Evolutionary conservation across 2,113 vertebrate species (phyloP), one percentile per base, ranked within the genome.

Genomic region (Donacobius atricapilla): DNA sequence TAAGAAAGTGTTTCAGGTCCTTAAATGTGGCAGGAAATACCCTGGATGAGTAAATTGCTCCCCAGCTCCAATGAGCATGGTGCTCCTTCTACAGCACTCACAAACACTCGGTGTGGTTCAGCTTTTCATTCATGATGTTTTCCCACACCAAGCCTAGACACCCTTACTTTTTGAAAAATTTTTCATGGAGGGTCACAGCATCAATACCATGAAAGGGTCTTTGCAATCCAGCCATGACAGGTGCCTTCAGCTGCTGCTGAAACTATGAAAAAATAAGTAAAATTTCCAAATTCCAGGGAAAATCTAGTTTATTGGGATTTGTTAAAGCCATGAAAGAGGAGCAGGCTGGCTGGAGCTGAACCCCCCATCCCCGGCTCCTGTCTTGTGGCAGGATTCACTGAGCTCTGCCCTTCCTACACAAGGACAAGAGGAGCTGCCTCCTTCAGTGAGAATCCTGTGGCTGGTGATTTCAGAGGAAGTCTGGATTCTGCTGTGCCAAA

Each of bases 201-300:
- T 65, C 39, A 68, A 58, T 56, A 48, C 58, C 25, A 6, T 21
- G 31, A 90, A 84, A 48, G 35, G 9, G 4, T 61, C 58, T 84
- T 48, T 83, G 88, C 51, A 91, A 57, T 75, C 44, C 42, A 87
- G 80, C 86, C 64, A 31, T 1, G 8, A 89, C 85, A 91, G 94
- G 63, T 93, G 87, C 13, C 27, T 64, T 88, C 83, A 96, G 89
- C 83, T 96, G 78, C 91, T 95, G 87, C 80, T 93, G 93, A 78
- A 96, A 69, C 45, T 45, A 61, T 2, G 0, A 31, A 75, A 90
- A 96, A 96, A 65, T 75, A 90, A 87, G 57, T 28, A 39, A 81
- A 66, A 42, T 8, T 20, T 16, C 23, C 63, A 60, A 68, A 31
- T n/a, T 65, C 18, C 58, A 68, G 81, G 44, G 30, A 5, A 19